Percentiles rank a stretch among this genome's conserved stretches.
Conservation (phyloP, 1,140 invertebrate species). For the Pseudomyrmex pallidus region DNA sequence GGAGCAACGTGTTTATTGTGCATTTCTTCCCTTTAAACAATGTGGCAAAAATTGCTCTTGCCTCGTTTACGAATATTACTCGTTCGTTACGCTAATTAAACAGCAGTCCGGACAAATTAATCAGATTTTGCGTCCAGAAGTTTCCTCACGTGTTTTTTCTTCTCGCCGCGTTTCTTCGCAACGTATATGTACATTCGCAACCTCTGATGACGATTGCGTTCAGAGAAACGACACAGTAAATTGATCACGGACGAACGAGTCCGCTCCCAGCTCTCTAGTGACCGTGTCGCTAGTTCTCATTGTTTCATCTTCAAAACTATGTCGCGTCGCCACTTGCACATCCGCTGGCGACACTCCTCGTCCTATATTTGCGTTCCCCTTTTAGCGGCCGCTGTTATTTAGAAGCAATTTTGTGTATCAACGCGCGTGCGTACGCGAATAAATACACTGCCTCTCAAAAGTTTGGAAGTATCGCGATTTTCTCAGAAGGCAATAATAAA, state of each 20-base stretch:
- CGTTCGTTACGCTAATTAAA: conserved; percentile 49
- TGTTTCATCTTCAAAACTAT: conserved; percentile 64
- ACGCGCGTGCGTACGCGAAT: neutral
- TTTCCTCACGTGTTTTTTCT: conserved; percentile 3
- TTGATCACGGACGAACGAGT: conserved; percentile 69
- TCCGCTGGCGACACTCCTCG: conserved; percentile 36
- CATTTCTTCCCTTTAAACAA: conserved; percentile 30
- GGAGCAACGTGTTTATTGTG: neutral
- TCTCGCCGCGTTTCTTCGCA: neutral
- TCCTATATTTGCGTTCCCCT: conserved; percentile 48
- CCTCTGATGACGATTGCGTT: conserved; percentile 27
- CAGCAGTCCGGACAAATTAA: conserved; percentile 26
- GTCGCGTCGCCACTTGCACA: conserved; percentile 32
- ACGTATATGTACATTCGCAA: conserved; percentile 9
- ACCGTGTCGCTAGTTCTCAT: conserved; percentile 69
- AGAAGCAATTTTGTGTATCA: conserved; percentile 20
- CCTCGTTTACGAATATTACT: conserved; percentile 35
- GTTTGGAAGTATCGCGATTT: no score
- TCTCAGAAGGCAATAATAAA: no score
- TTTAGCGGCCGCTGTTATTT: conserved; percentile 41
- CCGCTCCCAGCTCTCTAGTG: conserved; percentile 68
- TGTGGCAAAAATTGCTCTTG: neutral
- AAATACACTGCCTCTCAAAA: neutral
- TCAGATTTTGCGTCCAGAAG: conserved; percentile 40
- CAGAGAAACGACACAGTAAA: conserved; percentile 55